Evolutionary conservation across 2,888 invertebrate genomes (phyloP).

Genomic region (Drepanosiphum platanoidis): DNA sequence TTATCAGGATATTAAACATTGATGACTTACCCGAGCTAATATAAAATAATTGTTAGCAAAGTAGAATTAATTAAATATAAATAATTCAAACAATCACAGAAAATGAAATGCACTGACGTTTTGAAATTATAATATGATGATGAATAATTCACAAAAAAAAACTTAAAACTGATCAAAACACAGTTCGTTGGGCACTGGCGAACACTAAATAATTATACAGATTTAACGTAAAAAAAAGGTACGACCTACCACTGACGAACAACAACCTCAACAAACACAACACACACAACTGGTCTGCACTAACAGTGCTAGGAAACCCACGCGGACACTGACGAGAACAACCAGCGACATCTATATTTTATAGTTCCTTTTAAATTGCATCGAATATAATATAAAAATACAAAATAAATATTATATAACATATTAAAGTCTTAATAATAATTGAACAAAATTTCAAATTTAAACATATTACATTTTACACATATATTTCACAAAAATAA

Average conservation of each 20-base stretch:
- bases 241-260: conserved; percentile 29
- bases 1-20: no score
- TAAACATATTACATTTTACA: background rate
- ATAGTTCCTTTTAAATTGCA: background rate
- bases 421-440: background rate
- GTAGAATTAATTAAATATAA: background rate
- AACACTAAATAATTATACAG: background rate
- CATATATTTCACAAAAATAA: no score
- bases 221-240: conserved; percentile 14
- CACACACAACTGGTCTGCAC: conserved; percentile 15
- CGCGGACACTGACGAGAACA: conserved; percentile 40
- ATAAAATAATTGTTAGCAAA: background rate
- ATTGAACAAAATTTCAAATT: background rate
- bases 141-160: background rate
- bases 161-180: background rate
- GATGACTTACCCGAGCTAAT: no score
- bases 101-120: conserved; percentile 16
- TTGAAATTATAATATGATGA: conserved; percentile 13
- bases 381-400: no score
- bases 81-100: background rate
- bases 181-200: background rate
- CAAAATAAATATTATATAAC: no score
- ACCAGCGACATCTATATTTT: conserved; percentile 56
- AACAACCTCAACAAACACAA: conserved; percentile 24
- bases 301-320: conserved; percentile 30